Percentiles rank a stretch among this genome's conserved stretches.
These are phyloP conservation scores for Epicauta chinensis DNA, from an alignment of 1,140 invertebrate genomes.

Conservation along the genomic window DNA sequence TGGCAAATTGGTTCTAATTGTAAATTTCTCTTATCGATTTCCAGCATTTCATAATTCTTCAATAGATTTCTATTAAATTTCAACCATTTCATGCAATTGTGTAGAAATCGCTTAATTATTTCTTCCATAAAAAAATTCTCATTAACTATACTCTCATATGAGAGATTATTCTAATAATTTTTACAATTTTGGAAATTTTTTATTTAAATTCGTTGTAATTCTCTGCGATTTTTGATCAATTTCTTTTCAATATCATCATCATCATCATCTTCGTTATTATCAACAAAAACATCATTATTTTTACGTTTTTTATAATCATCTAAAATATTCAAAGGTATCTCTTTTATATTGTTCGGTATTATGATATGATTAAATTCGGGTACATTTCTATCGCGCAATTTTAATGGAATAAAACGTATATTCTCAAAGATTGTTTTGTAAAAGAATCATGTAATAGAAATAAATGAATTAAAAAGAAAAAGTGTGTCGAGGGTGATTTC, in stretches of 20 bases:
- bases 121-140: conserved; percentile 50
- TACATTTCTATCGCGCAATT: conserved; percentile 54
- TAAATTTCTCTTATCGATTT: neutral
- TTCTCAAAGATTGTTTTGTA: conserved; percentile 53
- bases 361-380: conserved; percentile 47
- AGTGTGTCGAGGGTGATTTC: too few species aligned
- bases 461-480: too few species aligned
- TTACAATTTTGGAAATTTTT: conserved; percentile 47
- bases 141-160: conserved; percentile 52
- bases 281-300: conserved; percentile 25
- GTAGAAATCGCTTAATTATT: too few species aligned
- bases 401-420: conserved; percentile 56
- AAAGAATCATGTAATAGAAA: too few species aligned
- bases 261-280: conserved; percentile 34
- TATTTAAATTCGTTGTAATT: conserved; percentile 49
- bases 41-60: too few species aligned
- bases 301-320: conserved; percentile 40
- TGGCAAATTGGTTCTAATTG: too few species aligned
- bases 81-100: too few species aligned
- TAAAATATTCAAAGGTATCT: conserved; percentile 44
- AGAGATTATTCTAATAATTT: conserved; percentile 47
- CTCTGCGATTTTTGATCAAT: conserved; percentile 47
- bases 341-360: conserved; percentile 43
- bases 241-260: conserved; percentile 46
- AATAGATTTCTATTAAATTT: too few species aligned